A percentile compares a stretch with the other conserved stretches of the same genome.
These are phyloP conservation scores for Euura lappo DNA, from an alignment of 1,140 invertebrate genomes.

Conservation along the genomic window DNA sequence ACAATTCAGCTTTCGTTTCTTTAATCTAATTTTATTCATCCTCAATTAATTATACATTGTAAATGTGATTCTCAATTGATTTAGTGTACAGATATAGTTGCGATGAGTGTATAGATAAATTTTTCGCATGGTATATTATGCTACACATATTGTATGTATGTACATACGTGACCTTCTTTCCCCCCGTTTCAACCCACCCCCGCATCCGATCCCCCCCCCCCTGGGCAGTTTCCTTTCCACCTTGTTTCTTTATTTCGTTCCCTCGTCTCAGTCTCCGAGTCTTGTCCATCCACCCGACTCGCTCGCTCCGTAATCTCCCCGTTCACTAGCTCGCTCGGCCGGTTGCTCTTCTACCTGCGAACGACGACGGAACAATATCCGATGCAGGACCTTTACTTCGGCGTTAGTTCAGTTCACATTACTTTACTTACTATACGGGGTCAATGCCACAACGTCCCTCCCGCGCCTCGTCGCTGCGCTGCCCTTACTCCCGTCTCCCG, in stretches of 20 bases:
- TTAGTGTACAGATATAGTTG: no score
- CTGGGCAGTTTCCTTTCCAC: background rate
- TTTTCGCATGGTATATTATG: no score
- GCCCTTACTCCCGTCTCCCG: slow-evolving; percentile 44
- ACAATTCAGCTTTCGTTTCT: no score
- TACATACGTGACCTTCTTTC: slow-evolving; percentile 16
- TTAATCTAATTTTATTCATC: no score
- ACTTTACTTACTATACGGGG: slow-evolving; percentile 53
- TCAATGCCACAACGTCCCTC: slow-evolving; percentile 52
- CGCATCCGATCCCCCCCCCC: background rate
- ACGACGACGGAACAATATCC: slow-evolving; percentile 29
- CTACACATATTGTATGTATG: slow-evolving; percentile 25
- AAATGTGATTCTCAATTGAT: no score
- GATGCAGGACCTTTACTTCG: slow-evolving; percentile 36
- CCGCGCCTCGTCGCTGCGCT: slow-evolving; percentile 40
- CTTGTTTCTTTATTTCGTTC: background rate
- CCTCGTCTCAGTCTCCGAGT: background rate
- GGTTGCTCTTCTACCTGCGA: background rate
- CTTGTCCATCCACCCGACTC: background rate
- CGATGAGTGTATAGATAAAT: no score
- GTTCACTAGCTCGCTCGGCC: background rate
- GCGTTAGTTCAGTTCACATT: slow-evolving; percentile 50
- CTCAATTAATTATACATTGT: no score
- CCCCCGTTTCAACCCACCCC: background rate
- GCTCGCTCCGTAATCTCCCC: background rate